Evolutionary conservation across 2,888 invertebrate genomes (phyloP).

Genomic region (Clusia tigrina): DNA sequence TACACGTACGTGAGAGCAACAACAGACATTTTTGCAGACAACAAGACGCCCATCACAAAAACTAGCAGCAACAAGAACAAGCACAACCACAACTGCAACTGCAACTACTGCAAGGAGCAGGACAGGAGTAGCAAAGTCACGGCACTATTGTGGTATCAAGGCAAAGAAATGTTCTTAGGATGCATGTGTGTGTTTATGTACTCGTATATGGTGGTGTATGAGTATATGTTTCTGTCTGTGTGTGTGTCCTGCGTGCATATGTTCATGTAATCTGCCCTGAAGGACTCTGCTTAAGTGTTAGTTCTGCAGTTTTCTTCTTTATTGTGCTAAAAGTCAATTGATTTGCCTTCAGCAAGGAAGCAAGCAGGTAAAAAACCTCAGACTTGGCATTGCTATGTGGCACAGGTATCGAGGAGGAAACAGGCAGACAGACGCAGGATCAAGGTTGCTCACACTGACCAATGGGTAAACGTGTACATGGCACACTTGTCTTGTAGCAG

Average conservation of each 20-base stretch:
- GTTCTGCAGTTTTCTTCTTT: too few species aligned
- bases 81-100: too few species aligned
- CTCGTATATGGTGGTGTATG: too few species aligned
- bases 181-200: too few species aligned
- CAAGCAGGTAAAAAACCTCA: slow-evolving; percentile 32
- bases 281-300: slow-evolving; percentile 34
- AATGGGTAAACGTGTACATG: not conserved
- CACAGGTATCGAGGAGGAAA: slow-evolving; percentile 12
- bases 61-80: slow-evolving; percentile 11
- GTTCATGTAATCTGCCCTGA: too few species aligned
- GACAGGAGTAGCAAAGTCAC: too few species aligned
- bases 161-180: too few species aligned
- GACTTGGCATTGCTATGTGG: not conserved
- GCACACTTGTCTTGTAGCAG: too few species aligned
- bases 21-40: slow-evolving; percentile 34
- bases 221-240: too few species aligned
- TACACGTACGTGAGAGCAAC: slow-evolving; percentile 22
- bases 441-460: slow-evolving; percentile 23
- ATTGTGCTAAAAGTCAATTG: slow-evolving; percentile 49
- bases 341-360: slow-evolving; percentile 25
- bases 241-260: too few species aligned
- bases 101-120: too few species aligned
- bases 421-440: not conserved
- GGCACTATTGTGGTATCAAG: not conserved
- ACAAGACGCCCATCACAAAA: slow-evolving; percentile 38